Base-by-base conservation (phyloP, 1,140 invertebrate species). In the Dinoponera quadriceps region DNA sequence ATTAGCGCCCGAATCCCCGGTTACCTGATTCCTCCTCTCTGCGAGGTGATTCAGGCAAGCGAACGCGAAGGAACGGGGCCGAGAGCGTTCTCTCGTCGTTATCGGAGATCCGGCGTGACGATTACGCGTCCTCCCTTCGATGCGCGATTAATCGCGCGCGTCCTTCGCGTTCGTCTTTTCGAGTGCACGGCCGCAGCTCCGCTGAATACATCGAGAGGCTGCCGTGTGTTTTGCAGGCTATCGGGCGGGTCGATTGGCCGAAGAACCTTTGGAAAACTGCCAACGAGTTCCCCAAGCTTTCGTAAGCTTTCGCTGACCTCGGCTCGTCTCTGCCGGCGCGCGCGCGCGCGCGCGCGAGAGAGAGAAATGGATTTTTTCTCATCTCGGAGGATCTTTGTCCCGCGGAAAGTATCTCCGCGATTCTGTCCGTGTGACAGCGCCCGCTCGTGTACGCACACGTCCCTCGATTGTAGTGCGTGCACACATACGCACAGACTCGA, bases 251-350 rank as follows among this genome's bases (percentile, higher is more conserved):
- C 78, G 86, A 85, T 84, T 85, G 68, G 44, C 80, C 85, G 73
- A 77, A 83, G 80, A 83, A 83, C 60, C 44, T 22, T 84, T 88
- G 86, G 86, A 88, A 84, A 63, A 51, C 1, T 54, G 86, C 86
- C 86, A 88, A 33, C 66, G 25, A 71, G 68, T 80, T 60, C 18
- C 65, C 60, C 49, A 84, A 75, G 62, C n/a, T n/a, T n/a, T 51
- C 49, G 81, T 73, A 66, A 87, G 81, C 82, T 74, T 87, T 87
- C 66, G 86, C 74, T 88, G 84, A 88, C 81, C 87, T 84, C 84
- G 71, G 74, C 84, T 72, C 73, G 51, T 84, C 29, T 68, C 57
- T 85, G 55, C 80, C 48, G 38, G n/a, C n/a, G n/a, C n/a, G n/a
- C n/a, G n/a, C n/a, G n/a, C n/a, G n/a, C n/a, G n/a, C n/a, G n/a